These are phyloP conservation scores for Chromis chromis DNA, from an alignment of 2,797 vertebrate species.

Conservation along the genomic window DNA sequence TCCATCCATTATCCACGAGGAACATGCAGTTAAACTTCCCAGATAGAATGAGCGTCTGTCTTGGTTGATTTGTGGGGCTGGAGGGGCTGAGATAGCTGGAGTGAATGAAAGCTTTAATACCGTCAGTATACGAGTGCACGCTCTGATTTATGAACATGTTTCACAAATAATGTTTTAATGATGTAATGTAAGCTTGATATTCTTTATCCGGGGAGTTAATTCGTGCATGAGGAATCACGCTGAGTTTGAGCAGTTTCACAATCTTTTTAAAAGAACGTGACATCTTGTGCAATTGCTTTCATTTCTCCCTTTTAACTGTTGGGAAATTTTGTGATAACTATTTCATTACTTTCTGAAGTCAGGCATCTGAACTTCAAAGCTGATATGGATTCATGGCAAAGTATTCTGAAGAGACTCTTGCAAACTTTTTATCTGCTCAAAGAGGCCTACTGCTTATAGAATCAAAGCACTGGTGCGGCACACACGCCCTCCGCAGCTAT, in stretches of 20 bases:
- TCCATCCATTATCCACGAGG: constrained; percentile 50
- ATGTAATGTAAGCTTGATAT: constrained; percentile 24
- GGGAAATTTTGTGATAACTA: constrained; percentile 69
- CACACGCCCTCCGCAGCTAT: constrained; percentile 51
- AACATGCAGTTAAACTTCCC: constrained; percentile 50
- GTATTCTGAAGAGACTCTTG: constrained; percentile 50
- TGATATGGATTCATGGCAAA: constrained; percentile 64
- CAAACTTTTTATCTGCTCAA: constrained; percentile 64
- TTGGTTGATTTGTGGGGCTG: constrained; percentile 35
- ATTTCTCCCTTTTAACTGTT: constrained; percentile 63
- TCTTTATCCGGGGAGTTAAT: constrained; percentile 24
- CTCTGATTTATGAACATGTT: constrained; percentile 44
- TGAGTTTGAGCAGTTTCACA: constrained; percentile 27
- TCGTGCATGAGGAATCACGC: constrained; percentile 26
- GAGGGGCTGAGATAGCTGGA: background rate
- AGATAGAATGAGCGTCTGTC: constrained; percentile 34
- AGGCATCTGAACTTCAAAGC: constrained; percentile 68
- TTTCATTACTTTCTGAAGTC: constrained; percentile 73
- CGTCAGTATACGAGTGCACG: background rate
- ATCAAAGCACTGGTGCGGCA: constrained; percentile 66
- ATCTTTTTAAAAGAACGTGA: constrained; percentile 44
- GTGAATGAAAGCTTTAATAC: constrained; percentile 28
- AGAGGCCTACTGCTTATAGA: constrained; percentile 68
- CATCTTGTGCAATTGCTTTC: constrained; percentile 57
- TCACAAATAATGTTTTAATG: constrained; percentile 52